Percentiles rank a stretch among this genome's conserved stretches.
Evolutionary conservation across 2,888 invertebrate genomes (phyloP).

Genomic region (Drosophila algonquin): DNA sequence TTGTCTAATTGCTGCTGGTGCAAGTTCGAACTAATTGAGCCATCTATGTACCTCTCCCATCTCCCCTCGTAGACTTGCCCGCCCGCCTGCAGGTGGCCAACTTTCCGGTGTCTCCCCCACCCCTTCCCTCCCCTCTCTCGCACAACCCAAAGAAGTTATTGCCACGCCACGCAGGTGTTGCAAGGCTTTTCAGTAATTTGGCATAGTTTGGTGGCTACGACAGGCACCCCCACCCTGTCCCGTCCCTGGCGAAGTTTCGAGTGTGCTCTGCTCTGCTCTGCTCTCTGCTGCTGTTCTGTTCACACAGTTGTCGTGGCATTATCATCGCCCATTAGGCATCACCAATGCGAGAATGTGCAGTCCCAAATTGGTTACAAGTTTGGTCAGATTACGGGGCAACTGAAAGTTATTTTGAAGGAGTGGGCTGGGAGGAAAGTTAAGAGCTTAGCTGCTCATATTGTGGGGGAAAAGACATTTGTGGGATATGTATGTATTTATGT

Average conservation of each 20-base stretch:
- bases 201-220: constrained; percentile 45
- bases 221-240: neutral
- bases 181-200: constrained; percentile 43
- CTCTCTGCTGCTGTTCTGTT: constrained; percentile 7
- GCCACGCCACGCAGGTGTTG: constrained; percentile 34
- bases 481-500: neutral
- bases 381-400: constrained; percentile 23
- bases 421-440: neutral
- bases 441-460: neutral
- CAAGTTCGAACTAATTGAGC: constrained; percentile 53
- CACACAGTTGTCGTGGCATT: constrained; percentile 48
- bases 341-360: constrained; percentile 20
- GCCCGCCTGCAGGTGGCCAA: constrained; percentile 11
- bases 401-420: neutral
- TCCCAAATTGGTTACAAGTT: constrained; percentile 31
- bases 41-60: constrained; percentile 9
- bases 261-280: constrained; percentile 3
- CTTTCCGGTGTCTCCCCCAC: neutral
- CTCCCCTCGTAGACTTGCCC: neutral
- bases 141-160: constrained; percentile 5
- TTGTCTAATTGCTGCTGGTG: constrained; percentile 37
- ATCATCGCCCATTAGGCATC: constrained; percentile 46
- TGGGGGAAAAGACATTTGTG: neutral
- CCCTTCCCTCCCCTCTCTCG: too few relatives aligned
- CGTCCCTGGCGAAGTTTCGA: constrained; percentile 25